Evolutionary conservation across 1,140 invertebrate genomes (phyloP), one percentile per base, ranked within the genome.

Genomic region (Temnothorax curvispinosus): DNA sequence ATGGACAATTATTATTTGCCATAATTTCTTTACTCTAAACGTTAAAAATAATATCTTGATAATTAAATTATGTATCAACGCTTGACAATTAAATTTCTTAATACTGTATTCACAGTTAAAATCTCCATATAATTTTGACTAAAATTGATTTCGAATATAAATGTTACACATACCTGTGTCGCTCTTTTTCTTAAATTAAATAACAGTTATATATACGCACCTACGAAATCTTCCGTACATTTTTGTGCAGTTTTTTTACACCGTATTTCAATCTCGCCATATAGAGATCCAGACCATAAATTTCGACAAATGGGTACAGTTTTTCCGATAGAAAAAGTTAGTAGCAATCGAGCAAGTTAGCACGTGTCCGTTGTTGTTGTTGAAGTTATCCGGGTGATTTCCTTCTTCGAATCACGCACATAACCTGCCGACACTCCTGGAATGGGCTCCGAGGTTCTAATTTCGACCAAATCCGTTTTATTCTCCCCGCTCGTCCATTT

Each of bases 401-500:
- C 38, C 50, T 71, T 71, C 62, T 56, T 71, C 35, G 64, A 56
- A 71, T 81, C 78, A 71, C 78, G 52, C 78, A 56, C 78, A 56
- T 69, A 41, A n/a, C 54, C 74, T 41, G 27, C 74, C 44, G 32
- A 52, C 76, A 64, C 15, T 54, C 8, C 76, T n/a, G 85, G 62
- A 76, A 87, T 54, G 21, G 85, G 41, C 87, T 80, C 44, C 60
- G 75, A 81, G 76, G 44, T 76, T 84, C 85, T 82, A 89, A 87
- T 89, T 89, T 87, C 62, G 77, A 7, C 60, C 58, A 82, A 87
- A 89, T 89, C 77, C 77, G 67, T 86, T 88, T 88, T 82, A 38
- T 67, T 88, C 77, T 35, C 72, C 75, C 85, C 52, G 41, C 52
- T 58, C 54, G 47, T 35, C 54, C 60, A 44, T 76, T 69, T 71